These are phyloP conservation scores for Neuroterus valhalla DNA, from an alignment of 1,140 invertebrate genomes.

Conservation along the genomic window DNA sequence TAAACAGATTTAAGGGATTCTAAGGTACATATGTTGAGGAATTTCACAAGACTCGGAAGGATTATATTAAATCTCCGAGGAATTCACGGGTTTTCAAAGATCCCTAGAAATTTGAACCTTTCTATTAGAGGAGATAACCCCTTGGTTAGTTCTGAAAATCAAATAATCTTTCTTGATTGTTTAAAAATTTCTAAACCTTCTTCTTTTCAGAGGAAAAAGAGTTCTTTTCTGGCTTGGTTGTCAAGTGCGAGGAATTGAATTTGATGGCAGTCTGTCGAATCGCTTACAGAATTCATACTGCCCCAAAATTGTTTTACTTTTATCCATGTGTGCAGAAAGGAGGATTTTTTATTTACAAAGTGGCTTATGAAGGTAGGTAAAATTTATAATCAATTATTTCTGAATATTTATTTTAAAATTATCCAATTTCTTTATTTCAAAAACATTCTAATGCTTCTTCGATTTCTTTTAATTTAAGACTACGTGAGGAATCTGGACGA, in stretches of 20 bases:
- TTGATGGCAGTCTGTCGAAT: constrained; percentile 56
- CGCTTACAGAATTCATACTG: constrained; percentile 35
- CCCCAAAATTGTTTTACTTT: constrained; percentile 50
- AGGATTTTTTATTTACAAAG: constrained; percentile 60
- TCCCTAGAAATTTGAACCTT: too few relatives aligned
- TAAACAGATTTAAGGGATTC: too few relatives aligned
- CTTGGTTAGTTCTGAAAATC: too few relatives aligned
- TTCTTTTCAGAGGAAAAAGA: constrained; percentile 48
- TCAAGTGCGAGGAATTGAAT: constrained; percentile 44
- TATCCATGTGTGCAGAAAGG: constrained; percentile 48
- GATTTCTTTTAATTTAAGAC: neutral
- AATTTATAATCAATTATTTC: neutral
- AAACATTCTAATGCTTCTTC: neutral
- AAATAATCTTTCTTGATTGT: neutral
- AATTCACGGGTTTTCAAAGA: too few relatives aligned
- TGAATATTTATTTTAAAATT: neutral
- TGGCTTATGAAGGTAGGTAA: constrained; percentile 51
- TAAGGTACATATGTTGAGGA: too few relatives aligned
- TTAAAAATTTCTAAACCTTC: neutral
- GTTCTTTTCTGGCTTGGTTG: constrained; percentile 55
- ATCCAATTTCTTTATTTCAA: too few relatives aligned
- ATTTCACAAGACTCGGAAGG: too few relatives aligned
- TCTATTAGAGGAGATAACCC: too few relatives aligned
- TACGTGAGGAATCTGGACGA: constrained; percentile 1
- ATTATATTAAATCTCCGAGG: too few relatives aligned